A percentile compares a stretch with the other conserved stretches of the same genome.
Evolutionary conservation across 1,140 invertebrate species (phyloP).

Genomic region (Arctopsyche grandis): DNA sequence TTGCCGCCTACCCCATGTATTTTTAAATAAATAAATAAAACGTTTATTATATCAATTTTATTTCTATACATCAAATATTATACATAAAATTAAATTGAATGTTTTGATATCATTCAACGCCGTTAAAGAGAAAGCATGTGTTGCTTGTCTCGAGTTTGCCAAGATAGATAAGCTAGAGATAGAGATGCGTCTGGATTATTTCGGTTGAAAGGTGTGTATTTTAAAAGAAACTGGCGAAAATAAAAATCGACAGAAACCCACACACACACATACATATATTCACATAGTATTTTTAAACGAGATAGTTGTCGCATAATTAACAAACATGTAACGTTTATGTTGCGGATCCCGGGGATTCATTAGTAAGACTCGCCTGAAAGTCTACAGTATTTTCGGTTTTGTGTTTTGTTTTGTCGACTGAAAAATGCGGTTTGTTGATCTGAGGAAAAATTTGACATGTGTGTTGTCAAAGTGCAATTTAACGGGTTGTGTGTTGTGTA

Average conservation of each 20-base stretch:
- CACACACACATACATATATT: too few species aligned
- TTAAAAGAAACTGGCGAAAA: not conserved
- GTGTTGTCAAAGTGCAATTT: too few species aligned
- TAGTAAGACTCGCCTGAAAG: too few species aligned
- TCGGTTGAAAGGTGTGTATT: not conserved
- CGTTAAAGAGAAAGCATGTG: not conserved
- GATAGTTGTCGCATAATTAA: not conserved
- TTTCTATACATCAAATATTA: not conserved
- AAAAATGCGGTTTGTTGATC: too few species aligned
- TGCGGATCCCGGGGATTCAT: too few species aligned
- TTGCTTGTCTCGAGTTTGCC: not conserved
- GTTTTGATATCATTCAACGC: conserved; percentile 30
- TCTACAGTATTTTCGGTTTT: too few species aligned
- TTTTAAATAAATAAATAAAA: too few species aligned
- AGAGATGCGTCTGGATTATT: not conserved
- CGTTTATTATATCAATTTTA: conserved; percentile 14
- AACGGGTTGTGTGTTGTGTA: too few species aligned
- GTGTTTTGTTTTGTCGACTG: too few species aligned
- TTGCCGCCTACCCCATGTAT: too few species aligned
- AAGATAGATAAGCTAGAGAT: conserved; percentile 9
- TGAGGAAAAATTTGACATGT: too few species aligned
- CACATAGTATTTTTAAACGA: not conserved
- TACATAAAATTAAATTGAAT: not conserved
- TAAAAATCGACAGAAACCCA: not conserved
- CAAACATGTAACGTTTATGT: not conserved